These are phyloP conservation scores for Manis pentadactyla DNA, from an alignment of 2,797 vertebrate genomes.

Conservation along the genomic window DNA sequence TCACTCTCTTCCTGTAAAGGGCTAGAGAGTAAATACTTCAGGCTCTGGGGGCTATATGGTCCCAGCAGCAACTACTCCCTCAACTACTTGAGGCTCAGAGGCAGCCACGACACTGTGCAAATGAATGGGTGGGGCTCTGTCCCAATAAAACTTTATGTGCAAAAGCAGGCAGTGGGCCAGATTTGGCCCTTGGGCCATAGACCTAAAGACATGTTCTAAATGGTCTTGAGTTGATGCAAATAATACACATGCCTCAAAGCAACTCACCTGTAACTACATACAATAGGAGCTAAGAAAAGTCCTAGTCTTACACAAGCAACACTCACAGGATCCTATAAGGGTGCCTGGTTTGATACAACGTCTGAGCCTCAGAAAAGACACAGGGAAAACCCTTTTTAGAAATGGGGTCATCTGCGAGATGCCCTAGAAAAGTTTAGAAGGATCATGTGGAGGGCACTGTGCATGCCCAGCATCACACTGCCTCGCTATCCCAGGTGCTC, in stretches of 20 bases:
- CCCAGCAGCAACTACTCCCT: accelerated
- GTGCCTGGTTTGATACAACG: not conserved
- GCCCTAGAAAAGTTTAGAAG: not conserved
- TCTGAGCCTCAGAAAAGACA: not conserved
- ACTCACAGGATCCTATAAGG: accelerated
- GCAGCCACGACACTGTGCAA: not conserved
- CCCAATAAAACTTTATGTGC: conserved; percentile 39
- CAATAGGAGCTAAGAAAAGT: not conserved
- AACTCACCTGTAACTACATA: accelerated
- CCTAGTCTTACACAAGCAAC: not conserved
- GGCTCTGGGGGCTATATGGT: accelerated
- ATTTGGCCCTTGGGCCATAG: not conserved
- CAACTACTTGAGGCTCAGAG: no score
- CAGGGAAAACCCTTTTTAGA: not conserved
- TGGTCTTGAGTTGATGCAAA: not conserved
- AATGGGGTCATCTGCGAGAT: not conserved
- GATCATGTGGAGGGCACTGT: not conserved
- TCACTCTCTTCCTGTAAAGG: not conserved
- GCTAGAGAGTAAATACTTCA: accelerated
- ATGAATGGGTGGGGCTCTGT: not conserved
- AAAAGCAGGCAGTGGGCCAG: not conserved
- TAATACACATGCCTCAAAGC: accelerated
- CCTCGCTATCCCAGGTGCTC: no score
- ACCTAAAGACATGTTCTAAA: not conserved
- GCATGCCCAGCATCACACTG: no score